A percentile compares a stretch with the other conserved stretches of the same genome.
Conservation (phyloP, 2,888 invertebrate genomes). For the Orchesellides sinensis region DNA sequence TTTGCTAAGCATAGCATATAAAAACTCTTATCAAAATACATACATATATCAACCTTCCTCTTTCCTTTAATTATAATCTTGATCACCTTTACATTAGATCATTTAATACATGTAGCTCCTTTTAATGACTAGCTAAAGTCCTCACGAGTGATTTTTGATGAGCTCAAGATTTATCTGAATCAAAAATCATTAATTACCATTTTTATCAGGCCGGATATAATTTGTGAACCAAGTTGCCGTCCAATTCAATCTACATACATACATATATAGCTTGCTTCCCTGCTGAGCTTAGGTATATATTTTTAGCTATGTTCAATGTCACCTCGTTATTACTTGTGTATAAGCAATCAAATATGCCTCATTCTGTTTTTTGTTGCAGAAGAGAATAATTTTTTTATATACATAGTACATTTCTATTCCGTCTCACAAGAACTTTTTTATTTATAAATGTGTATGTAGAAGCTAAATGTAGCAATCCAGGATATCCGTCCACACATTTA, state of each 20-base stretch:
- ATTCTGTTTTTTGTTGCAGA: too few relatives aligned
- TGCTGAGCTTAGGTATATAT: neutral
- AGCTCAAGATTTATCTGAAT: slow-evolving; percentile 10
- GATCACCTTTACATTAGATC: slow-evolving; percentile 7
- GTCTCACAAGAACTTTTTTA: too few relatives aligned
- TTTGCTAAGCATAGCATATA: too few relatives aligned
- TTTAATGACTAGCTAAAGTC: neutral
- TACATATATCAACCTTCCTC: slow-evolving; percentile 3
- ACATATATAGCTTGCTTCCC: neutral
- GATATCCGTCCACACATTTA: slow-evolving; percentile 6
- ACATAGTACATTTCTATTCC: too few relatives aligned
- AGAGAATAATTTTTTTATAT: too few relatives aligned
- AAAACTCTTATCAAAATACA: too few relatives aligned
- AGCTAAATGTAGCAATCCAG: slow-evolving; percentile 8
- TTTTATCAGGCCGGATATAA: neutral
- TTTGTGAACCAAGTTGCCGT: neutral
- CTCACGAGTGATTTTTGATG: neutral
- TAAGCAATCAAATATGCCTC: too few relatives aligned
- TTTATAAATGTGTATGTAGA: too few relatives aligned
- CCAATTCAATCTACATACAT: neutral
- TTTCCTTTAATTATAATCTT: slow-evolving; percentile 2
- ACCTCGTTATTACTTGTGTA: neutral
- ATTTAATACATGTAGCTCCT: neutral
- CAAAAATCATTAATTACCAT: neutral
- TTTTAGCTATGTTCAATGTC: neutral